Base-by-base conservation (phyloP, 1,140 invertebrate species). In the Brachionus plicatilis region DNA sequence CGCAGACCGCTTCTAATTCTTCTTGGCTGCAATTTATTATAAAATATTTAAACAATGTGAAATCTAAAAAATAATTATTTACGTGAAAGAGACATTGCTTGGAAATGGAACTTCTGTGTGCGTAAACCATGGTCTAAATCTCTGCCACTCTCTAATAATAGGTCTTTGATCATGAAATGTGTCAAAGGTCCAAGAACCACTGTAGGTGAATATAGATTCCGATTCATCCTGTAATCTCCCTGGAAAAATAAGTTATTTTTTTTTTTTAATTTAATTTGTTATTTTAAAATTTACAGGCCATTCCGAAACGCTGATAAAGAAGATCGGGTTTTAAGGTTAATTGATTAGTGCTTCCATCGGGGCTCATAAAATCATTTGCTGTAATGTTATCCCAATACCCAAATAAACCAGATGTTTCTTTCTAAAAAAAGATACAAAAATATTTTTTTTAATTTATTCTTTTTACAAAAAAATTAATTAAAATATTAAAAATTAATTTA, bases 311-410 rank as follows among this genome's bases (percentile, higher is more conserved):
- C 24, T 84, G 33, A 75, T 84, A 72, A 5, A 84, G 60, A 20
- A 70, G 37, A 47, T 84, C 66, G n/a, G 82, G 60, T 8, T 84
- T 84, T 12, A 72, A 29, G 4, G 82, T 84, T 53, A 84, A 27
- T 45, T 84, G 82, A 84, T 70, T 70, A 27, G 60, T 68, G 17
- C 82, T 50, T n/a, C 82, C 82, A 37, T 84, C 82, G 1, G 82
- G 82, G 11, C 60, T 84, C 60, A 72, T 84, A 20, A 84, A 84
- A 84, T 84, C 82, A 24, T 84, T 72, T 6, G 60, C 82, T 68
- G 82, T 84, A n/a, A 84, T 70, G 68, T 84, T 84, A 56, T 72
- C 66, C 82, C 82, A 84, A 70, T 84, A 72, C 20, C 82, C 82
- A 14, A 84, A 84, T 43, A 84, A 43, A 53, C 82, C 82, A 20